Conservation (phyloP, 1,140 invertebrate genomes). For the Cyrtorhinus lividipennis region DNA sequence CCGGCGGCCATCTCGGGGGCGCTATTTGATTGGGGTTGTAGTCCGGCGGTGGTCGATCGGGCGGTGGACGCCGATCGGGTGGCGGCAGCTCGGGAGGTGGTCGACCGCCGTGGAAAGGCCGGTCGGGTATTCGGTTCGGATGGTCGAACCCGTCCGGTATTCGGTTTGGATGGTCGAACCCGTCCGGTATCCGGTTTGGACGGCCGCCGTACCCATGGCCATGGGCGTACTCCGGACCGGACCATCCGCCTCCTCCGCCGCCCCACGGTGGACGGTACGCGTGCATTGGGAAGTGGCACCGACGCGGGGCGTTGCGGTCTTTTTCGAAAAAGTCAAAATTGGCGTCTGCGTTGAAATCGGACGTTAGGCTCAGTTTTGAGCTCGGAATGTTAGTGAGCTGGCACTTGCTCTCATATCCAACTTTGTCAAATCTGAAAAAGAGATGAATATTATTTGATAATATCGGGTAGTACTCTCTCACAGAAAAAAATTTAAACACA, state of each 20-base stretch:
- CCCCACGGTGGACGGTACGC: background rate
- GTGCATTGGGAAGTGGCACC: constrained; percentile 16
- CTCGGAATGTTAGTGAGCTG: constrained; percentile 54
- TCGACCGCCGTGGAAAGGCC: background rate
- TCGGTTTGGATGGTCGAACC: background rate
- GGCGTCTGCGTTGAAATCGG: constrained; percentile 47
- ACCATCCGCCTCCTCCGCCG: constrained; percentile 1
- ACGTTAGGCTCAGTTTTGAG: constrained; percentile 41
- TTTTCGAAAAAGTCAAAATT: constrained; percentile 62
- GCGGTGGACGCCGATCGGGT: background rate
- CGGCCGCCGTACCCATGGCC: background rate
- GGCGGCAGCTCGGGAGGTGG: background rate
- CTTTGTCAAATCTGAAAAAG: constrained; percentile 24
- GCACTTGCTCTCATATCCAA: constrained; percentile 39
- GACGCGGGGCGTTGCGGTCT: constrained; percentile 31
- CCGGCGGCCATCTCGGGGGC: background rate
- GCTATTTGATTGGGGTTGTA: constrained; percentile 11
- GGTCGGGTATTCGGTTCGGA: background rate
- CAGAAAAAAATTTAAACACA: no score
- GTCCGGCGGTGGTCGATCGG: background rate
- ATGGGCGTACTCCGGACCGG: background rate
- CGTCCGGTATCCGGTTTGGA: background rate
- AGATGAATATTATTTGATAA: no score
- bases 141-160: background rate
- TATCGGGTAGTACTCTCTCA: no score